Conservation (phyloP, 1,140 invertebrate species). For the Drosophila paulistorum region DNA sequence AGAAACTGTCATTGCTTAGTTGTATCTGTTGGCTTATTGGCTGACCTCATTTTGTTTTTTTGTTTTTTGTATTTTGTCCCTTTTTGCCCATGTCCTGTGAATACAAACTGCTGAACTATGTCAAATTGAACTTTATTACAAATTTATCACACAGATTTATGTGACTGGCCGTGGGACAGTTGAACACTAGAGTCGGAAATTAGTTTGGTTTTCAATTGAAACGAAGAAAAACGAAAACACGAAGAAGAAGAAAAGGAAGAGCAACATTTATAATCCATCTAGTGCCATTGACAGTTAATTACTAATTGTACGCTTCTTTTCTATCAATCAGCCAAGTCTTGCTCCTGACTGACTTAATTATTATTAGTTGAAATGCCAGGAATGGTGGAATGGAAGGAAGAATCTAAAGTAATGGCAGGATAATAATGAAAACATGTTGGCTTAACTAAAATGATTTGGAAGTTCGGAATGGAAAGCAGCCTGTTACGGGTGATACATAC, state of each 20-base stretch:
- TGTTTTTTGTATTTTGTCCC: too few species aligned
- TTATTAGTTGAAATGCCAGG: not conserved
- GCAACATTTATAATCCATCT: conserved; percentile 39
- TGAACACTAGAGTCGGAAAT: conserved; percentile 26
- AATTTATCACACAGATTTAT: conserved; percentile 60
- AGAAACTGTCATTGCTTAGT: conserved; percentile 22
- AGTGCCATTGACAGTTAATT: conserved; percentile 71
- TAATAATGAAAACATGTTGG: conserved; percentile 16
- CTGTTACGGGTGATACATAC: conserved; percentile 69
- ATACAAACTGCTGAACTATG: conserved; percentile 72
- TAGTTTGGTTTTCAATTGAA: conserved; percentile 2
- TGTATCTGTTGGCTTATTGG: conserved; percentile 10
- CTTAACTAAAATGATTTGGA: conserved; percentile 23
- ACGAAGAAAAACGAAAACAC: conserved; percentile 1
- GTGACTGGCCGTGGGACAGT: conserved; percentile 14
- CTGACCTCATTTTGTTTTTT: conserved; percentile 38
- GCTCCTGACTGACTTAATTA: conserved; percentile 12
- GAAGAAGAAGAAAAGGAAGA: not conserved
- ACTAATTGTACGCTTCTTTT: conserved; percentile 8
- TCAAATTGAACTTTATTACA: conserved; percentile 74
- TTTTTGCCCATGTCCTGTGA: conserved; percentile 21
- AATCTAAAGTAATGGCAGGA: not conserved
- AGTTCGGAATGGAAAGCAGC: conserved; percentile 27
- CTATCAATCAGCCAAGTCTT: conserved; percentile 34
- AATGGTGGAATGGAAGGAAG: conserved; percentile 17